Percentiles rank a stretch among this genome's conserved stretches.
These are phyloP conservation scores for Odontamblyopus lacepedii DNA, from an alignment of 2,797 vertebrate genomes.

Conservation along the genomic window DNA sequence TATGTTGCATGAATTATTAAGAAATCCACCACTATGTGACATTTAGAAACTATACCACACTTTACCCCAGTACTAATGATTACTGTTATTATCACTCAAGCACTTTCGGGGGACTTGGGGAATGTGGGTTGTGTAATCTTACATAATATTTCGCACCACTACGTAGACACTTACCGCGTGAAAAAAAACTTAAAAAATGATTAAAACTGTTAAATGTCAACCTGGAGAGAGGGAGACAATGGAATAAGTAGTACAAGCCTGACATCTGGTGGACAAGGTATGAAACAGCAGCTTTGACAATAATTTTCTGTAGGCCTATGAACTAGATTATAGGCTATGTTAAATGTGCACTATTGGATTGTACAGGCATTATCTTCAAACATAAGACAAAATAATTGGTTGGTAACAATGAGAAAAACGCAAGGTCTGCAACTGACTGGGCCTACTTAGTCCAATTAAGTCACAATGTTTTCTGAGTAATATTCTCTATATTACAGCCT, in stretches of 20 bases:
- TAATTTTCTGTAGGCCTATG: not conserved
- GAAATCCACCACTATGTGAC: conserved; percentile 40
- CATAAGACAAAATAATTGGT: no score
- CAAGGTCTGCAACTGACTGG: no score
- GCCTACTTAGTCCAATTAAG: no score
- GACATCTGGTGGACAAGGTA: conserved; percentile 59
- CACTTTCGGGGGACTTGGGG: conserved; percentile 17
- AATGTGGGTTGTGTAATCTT: conserved; percentile 44
- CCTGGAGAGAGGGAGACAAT: not conserved
- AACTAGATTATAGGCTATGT: not conserved
- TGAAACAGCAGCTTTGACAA: conserved; percentile 23
- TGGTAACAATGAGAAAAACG: no score
- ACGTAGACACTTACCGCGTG: not conserved
- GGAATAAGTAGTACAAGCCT: conserved; percentile 43
- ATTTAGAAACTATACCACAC: conserved; percentile 10
- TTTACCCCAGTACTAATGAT: conserved; percentile 37
- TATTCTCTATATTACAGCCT: not conserved
- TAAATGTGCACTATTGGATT: not conserved
- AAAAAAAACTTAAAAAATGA: conserved; percentile 34
- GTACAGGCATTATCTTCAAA: not conserved
- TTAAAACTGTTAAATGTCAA: conserved; percentile 30
- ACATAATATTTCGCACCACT: conserved; percentile 22
- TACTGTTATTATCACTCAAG: conserved; percentile 37
- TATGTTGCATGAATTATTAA: conserved; percentile 69
- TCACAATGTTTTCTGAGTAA: no score